Evolutionary conservation across 2,113 vertebrate species (phyloP).

Genomic region (Coturnix japonica): DNA sequence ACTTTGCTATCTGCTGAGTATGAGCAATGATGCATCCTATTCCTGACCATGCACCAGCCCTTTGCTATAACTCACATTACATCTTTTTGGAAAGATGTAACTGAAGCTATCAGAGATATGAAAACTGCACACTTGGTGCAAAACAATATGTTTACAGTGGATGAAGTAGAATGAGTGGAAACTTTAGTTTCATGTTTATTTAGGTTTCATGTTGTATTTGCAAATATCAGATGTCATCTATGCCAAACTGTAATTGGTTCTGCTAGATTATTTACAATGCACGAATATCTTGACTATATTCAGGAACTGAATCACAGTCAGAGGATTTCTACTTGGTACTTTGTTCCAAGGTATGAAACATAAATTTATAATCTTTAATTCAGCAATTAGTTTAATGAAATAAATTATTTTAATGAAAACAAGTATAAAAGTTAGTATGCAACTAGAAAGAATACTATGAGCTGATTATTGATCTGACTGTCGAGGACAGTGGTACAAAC

Average conservation of each 20-base stretch:
- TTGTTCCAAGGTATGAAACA: background rate
- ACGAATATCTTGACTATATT: conserved; percentile 48
- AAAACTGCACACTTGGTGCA: background rate
- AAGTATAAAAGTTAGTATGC: background rate
- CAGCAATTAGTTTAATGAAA: background rate
- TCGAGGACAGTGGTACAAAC: background rate
- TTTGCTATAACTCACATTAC: background rate
- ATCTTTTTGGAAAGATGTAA: background rate
- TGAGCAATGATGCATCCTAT: background rate
- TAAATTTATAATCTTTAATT: conserved; percentile 14
- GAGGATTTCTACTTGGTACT: conserved; percentile 31
- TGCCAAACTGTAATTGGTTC: conserved; percentile 45
- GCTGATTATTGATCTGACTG: background rate
- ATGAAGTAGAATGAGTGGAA: background rate
- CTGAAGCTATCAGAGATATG: background rate
- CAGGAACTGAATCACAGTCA: conserved; percentile 20
- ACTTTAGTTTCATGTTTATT: conserved; percentile 3
- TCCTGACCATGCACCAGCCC: background rate
- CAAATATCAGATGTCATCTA: conserved; percentile 47
- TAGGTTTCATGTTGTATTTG: conserved; percentile 40
- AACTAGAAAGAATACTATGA: background rate
- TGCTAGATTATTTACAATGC: conserved; percentile 43
- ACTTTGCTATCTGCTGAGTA: background rate
- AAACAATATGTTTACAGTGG: background rate
- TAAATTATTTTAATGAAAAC: background rate